phyloP scores from a whole-genome alignment of 2,888 invertebrate genomes.

The Ennomos erosarius region DNA sequence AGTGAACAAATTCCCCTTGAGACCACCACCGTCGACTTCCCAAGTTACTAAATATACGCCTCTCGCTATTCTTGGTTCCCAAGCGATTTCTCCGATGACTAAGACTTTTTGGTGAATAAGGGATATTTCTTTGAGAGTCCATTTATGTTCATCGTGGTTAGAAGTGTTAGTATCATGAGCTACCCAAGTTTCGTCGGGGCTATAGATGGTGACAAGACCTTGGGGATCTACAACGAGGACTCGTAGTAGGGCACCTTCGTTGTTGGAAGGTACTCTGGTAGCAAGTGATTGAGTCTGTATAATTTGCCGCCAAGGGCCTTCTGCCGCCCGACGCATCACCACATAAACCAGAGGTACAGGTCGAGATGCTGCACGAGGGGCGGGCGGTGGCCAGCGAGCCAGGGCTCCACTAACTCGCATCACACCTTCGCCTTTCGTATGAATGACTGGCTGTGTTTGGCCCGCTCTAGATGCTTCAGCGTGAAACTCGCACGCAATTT shows the following conservation, averaged over 20 bases:
- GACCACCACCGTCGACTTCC: conserved; percentile 93
- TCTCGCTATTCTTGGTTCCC: conserved; percentile 88
- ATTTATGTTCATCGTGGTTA: conserved; percentile 80
- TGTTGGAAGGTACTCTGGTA: conserved; percentile 87
- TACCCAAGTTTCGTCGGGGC: conserved; percentile 86
- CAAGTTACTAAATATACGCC: conserved; percentile 92
- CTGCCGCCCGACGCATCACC: conserved; percentile 87
- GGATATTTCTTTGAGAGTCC: conserved; percentile 88
- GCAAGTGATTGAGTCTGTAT: conserved; percentile 88
- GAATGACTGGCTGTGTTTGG: conserved; percentile 89
- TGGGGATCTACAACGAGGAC: conserved; percentile 89
- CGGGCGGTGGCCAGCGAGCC: conserved; percentile 88
- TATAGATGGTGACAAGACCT: conserved; percentile 89
- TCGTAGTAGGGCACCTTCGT: conserved; percentile 87
- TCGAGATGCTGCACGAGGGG: conserved; percentile 83
- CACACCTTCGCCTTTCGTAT: conserved; percentile 89
- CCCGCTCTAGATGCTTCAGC: conserved; percentile 86
- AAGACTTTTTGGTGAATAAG: conserved; percentile 90
- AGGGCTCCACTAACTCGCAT: conserved; percentile 87
- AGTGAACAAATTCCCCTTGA: conserved; percentile 92
- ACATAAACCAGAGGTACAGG: conserved; percentile 88
- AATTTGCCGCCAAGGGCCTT: conserved; percentile 88
- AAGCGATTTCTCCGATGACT: conserved; percentile 89
- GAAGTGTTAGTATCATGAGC: conserved; percentile 84
- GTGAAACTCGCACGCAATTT: conserved; percentile 89